Percentiles rank a stretch among this genome's conserved stretches.
Evolutionary conservation across 2,113 vertebrate species (phyloP).

Genomic region (Melanostigma gelatinosum): DNA sequence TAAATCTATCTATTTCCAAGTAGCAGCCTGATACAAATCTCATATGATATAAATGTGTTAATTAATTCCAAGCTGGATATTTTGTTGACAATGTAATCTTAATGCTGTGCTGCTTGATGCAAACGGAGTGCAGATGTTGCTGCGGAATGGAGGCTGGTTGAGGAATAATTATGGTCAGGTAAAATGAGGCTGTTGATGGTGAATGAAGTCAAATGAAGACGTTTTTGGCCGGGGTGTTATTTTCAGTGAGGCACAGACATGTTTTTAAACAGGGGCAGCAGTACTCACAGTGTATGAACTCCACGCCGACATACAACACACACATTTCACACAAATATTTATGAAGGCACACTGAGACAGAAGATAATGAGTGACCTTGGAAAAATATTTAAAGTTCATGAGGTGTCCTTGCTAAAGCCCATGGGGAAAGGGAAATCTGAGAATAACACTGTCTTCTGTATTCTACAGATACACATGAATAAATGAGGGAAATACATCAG

Average conservation of each 20-base stretch:
- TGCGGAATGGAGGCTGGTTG: slow-evolving; percentile 47
- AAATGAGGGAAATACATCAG: slow-evolving; percentile 40
- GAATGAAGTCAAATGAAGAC: slow-evolving; percentile 68
- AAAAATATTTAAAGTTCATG: background rate
- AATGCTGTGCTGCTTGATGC: slow-evolving; percentile 34
- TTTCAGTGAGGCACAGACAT: slow-evolving; percentile 52
- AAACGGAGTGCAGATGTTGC: slow-evolving; percentile 60
- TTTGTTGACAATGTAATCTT: slow-evolving; percentile 24
- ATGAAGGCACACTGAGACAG: background rate
- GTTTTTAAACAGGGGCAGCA: slow-evolving; percentile 45
- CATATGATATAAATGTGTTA: background rate
- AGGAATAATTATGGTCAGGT: slow-evolving; percentile 68
- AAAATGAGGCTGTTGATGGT: slow-evolving; percentile 61
- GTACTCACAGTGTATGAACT: background rate
- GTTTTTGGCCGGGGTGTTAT: slow-evolving; percentile 62
- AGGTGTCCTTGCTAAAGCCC: background rate
- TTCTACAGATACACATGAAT: slow-evolving; percentile 3
- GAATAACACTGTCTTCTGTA: slow-evolving; percentile 17
- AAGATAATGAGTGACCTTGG: background rate
- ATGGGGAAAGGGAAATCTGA: background rate
- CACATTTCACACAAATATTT: slow-evolving; percentile 5
- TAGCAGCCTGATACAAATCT: background rate
- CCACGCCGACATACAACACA: background rate
- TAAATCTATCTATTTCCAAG: background rate
- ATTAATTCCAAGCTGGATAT: slow-evolving; percentile 1